Evolutionary conservation across 2,888 invertebrate species (phyloP).

Genomic region (Hoplodrina blanda): DNA sequence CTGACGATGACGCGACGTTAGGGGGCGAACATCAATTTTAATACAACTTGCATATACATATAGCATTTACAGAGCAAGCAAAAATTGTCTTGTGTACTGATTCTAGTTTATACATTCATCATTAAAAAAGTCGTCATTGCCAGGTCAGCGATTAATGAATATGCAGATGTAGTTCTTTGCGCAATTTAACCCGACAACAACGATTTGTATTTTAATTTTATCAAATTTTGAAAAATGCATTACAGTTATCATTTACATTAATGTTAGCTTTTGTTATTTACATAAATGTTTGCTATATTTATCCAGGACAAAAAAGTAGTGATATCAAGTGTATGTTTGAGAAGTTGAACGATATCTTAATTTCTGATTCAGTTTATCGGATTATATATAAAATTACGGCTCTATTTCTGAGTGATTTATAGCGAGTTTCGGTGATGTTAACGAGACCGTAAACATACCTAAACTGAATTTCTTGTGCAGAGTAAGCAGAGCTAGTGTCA

Average conservation of each 20-base stretch:
- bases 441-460: constrained; percentile 29
- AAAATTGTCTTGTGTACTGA: constrained; percentile 52
- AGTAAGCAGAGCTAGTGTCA: constrained; percentile 10
- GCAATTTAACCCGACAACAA: constrained; percentile 82
- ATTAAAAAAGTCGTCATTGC: constrained; percentile 62
- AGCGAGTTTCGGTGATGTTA: constrained; percentile 19
- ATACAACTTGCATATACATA: constrained; percentile 31
- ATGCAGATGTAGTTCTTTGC: constrained; percentile 82
- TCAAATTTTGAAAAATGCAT: constrained; percentile 36
- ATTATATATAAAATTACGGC: constrained; percentile 6
- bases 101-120: constrained; percentile 51
- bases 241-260: constrained; percentile 23
- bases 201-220: constrained; percentile 84
- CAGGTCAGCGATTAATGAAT: constrained; percentile 82
- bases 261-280: constrained; percentile 26
- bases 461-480: constrained; percentile 3
- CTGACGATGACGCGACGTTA: constrained; percentile 45
- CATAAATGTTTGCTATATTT: constrained; percentile 4
- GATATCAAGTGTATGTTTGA: neutral
- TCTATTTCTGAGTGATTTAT: constrained; percentile 15
- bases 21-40: constrained; percentile 26
- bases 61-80: constrained; percentile 33
- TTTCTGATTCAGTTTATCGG: neutral
- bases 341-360: neutral
- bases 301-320: neutral